Percentiles rank a stretch among this genome's conserved stretches.
These are phyloP conservation scores for Eupeodes latifasciatus DNA, from an alignment of 2,888 invertebrate genomes.

Conservation along the genomic window DNA sequence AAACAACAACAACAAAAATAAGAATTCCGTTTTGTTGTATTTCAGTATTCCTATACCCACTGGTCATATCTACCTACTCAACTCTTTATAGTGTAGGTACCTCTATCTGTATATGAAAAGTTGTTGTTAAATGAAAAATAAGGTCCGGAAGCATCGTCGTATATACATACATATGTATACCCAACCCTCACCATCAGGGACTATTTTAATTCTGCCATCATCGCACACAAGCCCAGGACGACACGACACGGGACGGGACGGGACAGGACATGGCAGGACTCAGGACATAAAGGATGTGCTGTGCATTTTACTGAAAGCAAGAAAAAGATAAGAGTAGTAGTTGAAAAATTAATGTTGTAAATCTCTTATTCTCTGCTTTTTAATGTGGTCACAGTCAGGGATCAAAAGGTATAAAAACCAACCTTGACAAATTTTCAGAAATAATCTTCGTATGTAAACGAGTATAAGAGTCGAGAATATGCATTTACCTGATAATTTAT, in stretches of 20 bases:
- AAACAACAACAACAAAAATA: not conserved
- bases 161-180: too few species aligned
- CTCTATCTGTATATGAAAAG: not conserved
- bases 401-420: conserved; percentile 21
- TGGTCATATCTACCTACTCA: too few species aligned
- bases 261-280: not conserved
- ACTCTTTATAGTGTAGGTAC: too few species aligned
- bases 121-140: conserved; percentile 9
- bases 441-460: not conserved
- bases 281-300: conserved; percentile 11
- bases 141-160: not conserved
- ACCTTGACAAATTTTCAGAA: conserved; percentile 23
- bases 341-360: conserved; percentile 49
- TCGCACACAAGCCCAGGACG: not conserved
- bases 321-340: not conserved
- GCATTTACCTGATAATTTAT: conserved; percentile 16
- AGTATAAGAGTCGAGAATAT: too few species aligned
- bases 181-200: not conserved
- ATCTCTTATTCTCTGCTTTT: conserved; percentile 26
- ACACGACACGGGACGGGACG: too few species aligned
- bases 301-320: conserved; percentile 26
- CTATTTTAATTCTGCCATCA: not conserved
- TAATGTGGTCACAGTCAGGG: conserved; percentile 25
- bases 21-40: not conserved
- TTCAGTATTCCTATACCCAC: too few species aligned